Evolutionary conservation across 1,140 invertebrate species (phyloP).

Genomic region (Drosophila parabipectinata): DNA sequence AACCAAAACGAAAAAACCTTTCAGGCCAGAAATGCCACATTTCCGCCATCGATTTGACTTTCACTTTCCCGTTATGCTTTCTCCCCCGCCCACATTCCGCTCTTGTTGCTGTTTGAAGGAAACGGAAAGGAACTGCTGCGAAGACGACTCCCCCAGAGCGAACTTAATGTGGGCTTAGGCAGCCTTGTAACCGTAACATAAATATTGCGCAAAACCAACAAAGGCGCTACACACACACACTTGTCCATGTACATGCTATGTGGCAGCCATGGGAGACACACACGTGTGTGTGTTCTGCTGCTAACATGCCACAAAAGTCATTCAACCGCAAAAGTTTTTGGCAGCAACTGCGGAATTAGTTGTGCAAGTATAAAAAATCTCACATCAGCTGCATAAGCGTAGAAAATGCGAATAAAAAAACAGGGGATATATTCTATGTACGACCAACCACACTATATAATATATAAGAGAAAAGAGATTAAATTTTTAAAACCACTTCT

Average conservation of each 20-base stretch:
- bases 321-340: conserved; percentile 71
- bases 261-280: conserved; percentile 4
- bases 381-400: conserved; percentile 34
- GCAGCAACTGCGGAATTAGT: conserved; percentile 57
- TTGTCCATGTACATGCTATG: background rate
- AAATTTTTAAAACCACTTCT: background rate
- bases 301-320: conserved; percentile 65
- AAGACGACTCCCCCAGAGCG: conserved; percentile 11
- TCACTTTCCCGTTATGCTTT: background rate
- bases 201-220: conserved; percentile 65
- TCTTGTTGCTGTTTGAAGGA: conserved; percentile 13
- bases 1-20: conserved; percentile 54
- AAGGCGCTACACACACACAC: conserved; percentile 19
- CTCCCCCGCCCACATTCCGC: background rate
- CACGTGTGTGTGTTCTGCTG: conserved; percentile 10
- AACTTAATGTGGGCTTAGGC: conserved; percentile 51
- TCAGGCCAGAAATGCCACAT: conserved; percentile 55
- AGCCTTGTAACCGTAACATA: conserved; percentile 76
- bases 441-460: background rate
- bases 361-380: conserved; percentile 43
- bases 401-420: conserved; percentile 12
- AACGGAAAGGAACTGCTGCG: conserved; percentile 26
- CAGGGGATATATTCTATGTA: background rate
- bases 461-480: background rate
- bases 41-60: conserved; percentile 63